Base-by-base conservation (phyloP, 2,113 vertebrate species). In the Poecile atricapillus region DNA sequence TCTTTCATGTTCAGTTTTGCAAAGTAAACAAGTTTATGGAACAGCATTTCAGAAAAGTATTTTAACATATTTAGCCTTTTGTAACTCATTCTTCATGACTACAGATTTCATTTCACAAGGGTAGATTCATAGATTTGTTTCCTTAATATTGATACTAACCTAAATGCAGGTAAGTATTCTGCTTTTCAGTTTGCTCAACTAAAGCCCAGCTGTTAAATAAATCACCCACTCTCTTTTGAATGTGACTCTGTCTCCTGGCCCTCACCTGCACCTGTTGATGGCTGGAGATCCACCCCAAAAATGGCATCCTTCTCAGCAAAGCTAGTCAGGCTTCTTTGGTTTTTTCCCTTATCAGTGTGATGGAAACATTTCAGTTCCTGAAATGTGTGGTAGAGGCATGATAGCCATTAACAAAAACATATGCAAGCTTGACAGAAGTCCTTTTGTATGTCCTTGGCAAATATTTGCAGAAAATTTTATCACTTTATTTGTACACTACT, bases 401-500 rank as follows among this genome's bases (percentile, higher is more conserved):
- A 58, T 31, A 84, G 23, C 12, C 43, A 44, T 75, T 67, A 71
- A 68, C 47, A 56, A 69, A 80, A 65, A 76, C 58, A 5, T 3
- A 53, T 0, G 0, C 22, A 56, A 46, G 8, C 23, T 47, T 87
- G 35, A 56, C 55, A 94, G 41, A 53, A 90, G 15, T 74, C 11
- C 4, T 56, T 89, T 75, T 23, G 20, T 47, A 35, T 24, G 37
- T 68, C 44, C 19, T 89, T 77, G 35, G 33, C 52, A 97, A 87
- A 87, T 87, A 92, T 84, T 90, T 91, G 60, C 16, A 86, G 59
- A 94, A 94, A 90, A 75, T 65, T 9, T 3, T 60, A 47, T 74
- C 0, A 0, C 11, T 64, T 75, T 56, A 73, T 93, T 52, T 47
- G 49, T 62, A 81, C 13, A 28, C 25, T 78, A 20, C 23, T 68